A percentile compares a stretch with the other conserved stretches of the same genome.
These are phyloP conservation scores for Asobara japonica DNA, from an alignment of 1,140 invertebrate species.

Conservation along the genomic window DNA sequence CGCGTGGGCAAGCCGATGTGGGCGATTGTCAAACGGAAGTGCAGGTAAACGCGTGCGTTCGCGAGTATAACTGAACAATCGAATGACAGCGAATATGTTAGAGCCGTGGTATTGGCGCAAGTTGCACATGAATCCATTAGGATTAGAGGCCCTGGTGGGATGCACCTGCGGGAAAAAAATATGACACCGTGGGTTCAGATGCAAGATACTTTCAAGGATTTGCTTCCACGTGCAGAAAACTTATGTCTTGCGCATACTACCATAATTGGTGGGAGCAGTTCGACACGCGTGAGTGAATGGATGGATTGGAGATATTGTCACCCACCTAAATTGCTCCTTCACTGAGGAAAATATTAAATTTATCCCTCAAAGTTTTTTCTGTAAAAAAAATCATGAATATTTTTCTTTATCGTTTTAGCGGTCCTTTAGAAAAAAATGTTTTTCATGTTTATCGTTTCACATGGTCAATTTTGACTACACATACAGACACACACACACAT, in stretches of 20 bases:
- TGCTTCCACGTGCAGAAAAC: conserved; percentile 12
- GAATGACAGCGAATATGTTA: conserved; percentile 10
- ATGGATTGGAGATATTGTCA: conserved; percentile 39
- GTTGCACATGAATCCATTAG: conserved; percentile 1
- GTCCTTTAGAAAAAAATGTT: no score
- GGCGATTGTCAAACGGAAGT: conserved; percentile 14
- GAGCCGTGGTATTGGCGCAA: not conserved
- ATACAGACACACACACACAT: no score
- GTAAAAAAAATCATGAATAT: no score
- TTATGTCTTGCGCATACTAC: not conserved
- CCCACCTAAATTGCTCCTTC: conserved; percentile 39
- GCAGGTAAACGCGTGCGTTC: not conserved
- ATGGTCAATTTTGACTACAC: no score
- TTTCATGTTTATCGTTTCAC: no score
- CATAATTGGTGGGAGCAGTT: conserved; percentile 45
- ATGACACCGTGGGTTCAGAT: not conserved
- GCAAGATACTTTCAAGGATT: conserved; percentile 14
- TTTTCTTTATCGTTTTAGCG: not conserved
- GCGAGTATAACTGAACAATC: conserved; percentile 13
- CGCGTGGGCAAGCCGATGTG: not conserved
- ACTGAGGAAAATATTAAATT: not conserved
- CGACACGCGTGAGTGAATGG: conserved; percentile 32
- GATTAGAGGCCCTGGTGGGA: conserved; percentile 28
- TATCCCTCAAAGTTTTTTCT: no score
- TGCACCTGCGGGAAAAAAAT: conserved; percentile 11